Evolutionary conservation across 2,888 invertebrate genomes (phyloP).

Genomic region (Metalampra italica): DNA sequence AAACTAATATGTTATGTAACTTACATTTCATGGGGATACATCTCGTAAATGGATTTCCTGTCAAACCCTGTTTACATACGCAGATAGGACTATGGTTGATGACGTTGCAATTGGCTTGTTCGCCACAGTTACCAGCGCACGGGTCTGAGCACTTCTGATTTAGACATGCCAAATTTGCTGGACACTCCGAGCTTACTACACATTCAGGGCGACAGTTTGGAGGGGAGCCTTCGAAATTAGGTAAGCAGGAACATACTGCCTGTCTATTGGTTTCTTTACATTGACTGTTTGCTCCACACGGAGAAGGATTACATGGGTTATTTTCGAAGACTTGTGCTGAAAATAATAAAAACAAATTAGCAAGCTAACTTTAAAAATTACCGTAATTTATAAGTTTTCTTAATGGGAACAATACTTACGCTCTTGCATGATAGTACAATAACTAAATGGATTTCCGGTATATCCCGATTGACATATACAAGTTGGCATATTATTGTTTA

Average conservation of each 20-base stretch:
- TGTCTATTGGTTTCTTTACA: conserved; percentile 85
- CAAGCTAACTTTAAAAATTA: not conserved
- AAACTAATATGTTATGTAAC: no score
- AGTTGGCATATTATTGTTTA: conserved; percentile 85
- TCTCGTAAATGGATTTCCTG: conserved; percentile 87
- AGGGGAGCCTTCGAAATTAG: conserved; percentile 82
- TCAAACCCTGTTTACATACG: conserved; percentile 83
- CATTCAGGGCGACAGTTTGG: conserved; percentile 87
- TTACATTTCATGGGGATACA: conserved; percentile 80
- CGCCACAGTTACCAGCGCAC: conserved; percentile 80
- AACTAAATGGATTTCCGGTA: conserved; percentile 83
- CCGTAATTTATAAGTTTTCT: no score
- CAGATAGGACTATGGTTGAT: conserved; percentile 87
- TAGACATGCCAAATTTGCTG: conserved; percentile 81
- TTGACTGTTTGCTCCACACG: conserved; percentile 88
- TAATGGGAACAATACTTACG: conserved; percentile 41
- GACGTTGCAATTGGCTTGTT: conserved; percentile 80
- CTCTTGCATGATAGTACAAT: conserved; percentile 73
- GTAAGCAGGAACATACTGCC: conserved; percentile 84
- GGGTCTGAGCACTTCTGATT: conserved; percentile 85
- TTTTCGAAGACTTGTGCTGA: conserved; percentile 47
- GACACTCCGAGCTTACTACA: conserved; percentile 83
- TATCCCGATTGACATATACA: conserved; percentile 83
- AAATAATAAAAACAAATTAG: conserved; percentile 22
- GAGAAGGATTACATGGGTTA: conserved; percentile 73